Percentiles rank a stretch among this genome's conserved stretches.
These are phyloP conservation scores for Tiliacea citrago DNA, from an alignment of 2,888 invertebrate species.

Conservation along the genomic window DNA sequence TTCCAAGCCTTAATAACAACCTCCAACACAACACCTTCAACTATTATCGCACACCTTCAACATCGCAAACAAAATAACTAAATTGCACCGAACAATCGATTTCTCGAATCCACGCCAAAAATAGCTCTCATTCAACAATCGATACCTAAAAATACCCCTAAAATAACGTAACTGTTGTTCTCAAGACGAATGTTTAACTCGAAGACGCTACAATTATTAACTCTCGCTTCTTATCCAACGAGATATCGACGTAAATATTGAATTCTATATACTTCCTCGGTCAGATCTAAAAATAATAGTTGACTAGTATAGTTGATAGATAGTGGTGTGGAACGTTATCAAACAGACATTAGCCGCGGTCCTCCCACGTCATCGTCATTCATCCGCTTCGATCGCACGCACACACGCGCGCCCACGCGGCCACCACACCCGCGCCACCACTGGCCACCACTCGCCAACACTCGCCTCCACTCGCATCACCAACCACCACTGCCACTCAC, in stretches of 20 bases:
- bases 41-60: no score
- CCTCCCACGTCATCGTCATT: slow-evolving; percentile 88
- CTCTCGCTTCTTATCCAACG: slow-evolving; percentile 21
- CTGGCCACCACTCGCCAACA: slow-evolving; percentile 38
- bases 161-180: slow-evolving; percentile 47
- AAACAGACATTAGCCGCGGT: slow-evolving; percentile 83
- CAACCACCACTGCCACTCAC: slow-evolving; percentile 59
- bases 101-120: slow-evolving; percentile 39
- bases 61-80: slow-evolving; percentile 40
- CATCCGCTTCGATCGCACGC: slow-evolving; percentile 88
- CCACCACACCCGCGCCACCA: slow-evolving; percentile 71
- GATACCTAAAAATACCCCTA: slow-evolving; percentile 52
- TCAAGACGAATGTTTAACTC: slow-evolving; percentile 35
- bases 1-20: slow-evolving; percentile 56
- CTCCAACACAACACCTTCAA: slow-evolving; percentile 36
- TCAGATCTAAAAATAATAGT: slow-evolving; percentile 86
- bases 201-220: slow-evolving; percentile 47
- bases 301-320: slow-evolving; percentile 73
- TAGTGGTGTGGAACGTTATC: slow-evolving; percentile 79
- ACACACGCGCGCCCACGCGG: slow-evolving; percentile 77
- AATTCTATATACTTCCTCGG: slow-evolving; percentile 46
- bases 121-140: slow-evolving; percentile 61
- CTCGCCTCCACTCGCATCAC: slow-evolving; percentile 43
- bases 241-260: slow-evolving; percentile 68
- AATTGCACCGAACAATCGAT: slow-evolving; percentile 46